Evolutionary conservation across 2,797 vertebrate genomes (phyloP).

Genomic region (Decapterus maruadsi): DNA sequence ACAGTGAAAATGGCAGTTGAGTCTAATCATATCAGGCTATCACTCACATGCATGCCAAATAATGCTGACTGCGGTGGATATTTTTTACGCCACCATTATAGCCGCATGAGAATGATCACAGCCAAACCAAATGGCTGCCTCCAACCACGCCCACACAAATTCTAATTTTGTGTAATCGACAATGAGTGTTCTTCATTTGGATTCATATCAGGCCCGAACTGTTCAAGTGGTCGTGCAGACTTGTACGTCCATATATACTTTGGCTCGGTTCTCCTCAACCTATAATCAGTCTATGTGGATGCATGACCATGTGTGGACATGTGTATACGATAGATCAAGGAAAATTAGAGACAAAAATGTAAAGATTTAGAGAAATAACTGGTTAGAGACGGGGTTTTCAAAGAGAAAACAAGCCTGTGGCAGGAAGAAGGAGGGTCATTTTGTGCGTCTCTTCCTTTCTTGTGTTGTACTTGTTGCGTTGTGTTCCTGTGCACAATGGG

Average conservation of each 20-base stretch:
- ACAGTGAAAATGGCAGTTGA: conserved; percentile 7
- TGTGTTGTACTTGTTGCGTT: conserved; percentile 48
- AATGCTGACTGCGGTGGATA: conserved; percentile 43
- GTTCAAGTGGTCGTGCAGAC: conserved; percentile 58
- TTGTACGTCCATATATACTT: conserved; percentile 54
- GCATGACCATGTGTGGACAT: conserved; percentile 35
- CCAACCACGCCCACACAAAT: conserved; percentile 57
- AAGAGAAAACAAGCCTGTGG: conserved; percentile 46
- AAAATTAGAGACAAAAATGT: conserved; percentile 45
- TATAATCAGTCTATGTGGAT: conserved; percentile 62
- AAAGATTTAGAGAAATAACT: conserved; percentile 25
- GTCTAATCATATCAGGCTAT: conserved; percentile 43
- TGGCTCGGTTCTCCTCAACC: conserved; percentile 36
- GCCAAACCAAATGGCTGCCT: conserved; percentile 65
- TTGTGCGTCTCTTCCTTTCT: conserved; percentile 25
- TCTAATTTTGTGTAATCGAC: conserved; percentile 67
- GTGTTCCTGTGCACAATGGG: conserved; percentile 42
- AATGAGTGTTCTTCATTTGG: conserved; percentile 69
- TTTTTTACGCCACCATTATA: conserved; percentile 40
- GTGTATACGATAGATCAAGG: conserved; percentile 24
- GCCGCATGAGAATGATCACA: conserved; percentile 40
- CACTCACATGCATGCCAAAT: conserved; percentile 36
- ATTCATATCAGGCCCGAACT: conserved; percentile 67
- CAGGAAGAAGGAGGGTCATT: conserved; percentile 26
- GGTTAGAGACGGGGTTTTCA: conserved; percentile 36